These are phyloP conservation scores for Encarsia formosa DNA, from an alignment of 2,888 invertebrate genomes.

Conservation along the genomic window DNA sequence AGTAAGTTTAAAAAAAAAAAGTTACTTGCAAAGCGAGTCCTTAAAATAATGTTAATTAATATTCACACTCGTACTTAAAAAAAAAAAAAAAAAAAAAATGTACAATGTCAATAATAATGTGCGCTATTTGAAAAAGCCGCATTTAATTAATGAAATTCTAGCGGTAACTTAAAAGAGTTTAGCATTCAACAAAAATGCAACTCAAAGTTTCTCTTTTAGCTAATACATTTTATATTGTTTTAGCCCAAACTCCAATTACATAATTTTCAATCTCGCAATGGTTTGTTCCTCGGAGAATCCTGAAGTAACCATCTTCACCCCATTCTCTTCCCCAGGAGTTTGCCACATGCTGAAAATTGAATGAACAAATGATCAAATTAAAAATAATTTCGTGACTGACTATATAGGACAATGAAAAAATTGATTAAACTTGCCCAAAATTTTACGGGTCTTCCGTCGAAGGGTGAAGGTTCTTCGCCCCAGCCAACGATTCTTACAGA, in stretches of 20 bases:
- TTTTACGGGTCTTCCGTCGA: constrained; percentile 59
- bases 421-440: constrained; percentile 86
- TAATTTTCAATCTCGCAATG: constrained; percentile 89
- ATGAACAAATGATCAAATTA: no score
- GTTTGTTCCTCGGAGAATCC: constrained; percentile 76
- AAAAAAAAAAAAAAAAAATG: constrained; percentile 6
- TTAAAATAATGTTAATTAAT: constrained; percentile 10
- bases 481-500: constrained; percentile 90
- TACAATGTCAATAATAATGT: constrained; percentile 7
- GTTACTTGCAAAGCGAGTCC: neutral
- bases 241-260: constrained; percentile 76
- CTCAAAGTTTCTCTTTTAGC: no score
- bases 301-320: constrained; percentile 91
- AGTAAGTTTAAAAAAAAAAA: no score
- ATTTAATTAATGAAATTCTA: neutral
- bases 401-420: no score
- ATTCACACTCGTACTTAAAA: no score
- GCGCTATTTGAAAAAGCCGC: neutral
- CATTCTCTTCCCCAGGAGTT: constrained; percentile 92
- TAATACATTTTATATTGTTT: no score
- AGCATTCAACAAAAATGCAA: constrained; percentile 2
- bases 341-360: constrained; percentile 70
- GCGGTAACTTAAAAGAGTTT: constrained; percentile 7
- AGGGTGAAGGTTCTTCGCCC: constrained; percentile 67
- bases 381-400: no score